phyloP scores from a whole-genome alignment of 2,888 invertebrate genomes.

The Zelleria hepariella region DNA sequence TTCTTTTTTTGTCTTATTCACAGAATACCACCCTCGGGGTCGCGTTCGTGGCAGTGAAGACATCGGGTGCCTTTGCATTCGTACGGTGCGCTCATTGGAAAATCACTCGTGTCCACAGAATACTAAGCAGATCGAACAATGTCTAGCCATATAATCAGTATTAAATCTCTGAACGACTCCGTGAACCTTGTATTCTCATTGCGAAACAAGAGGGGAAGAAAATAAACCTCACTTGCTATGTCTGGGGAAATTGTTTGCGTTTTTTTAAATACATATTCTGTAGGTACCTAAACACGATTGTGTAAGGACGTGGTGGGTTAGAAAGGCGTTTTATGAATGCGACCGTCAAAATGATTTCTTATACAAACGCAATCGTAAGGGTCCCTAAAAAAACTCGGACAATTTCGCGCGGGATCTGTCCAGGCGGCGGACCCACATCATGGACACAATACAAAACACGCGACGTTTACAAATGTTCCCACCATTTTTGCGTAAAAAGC shows the following conservation, averaged over 20 bases:
- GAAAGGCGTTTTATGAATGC: neutral
- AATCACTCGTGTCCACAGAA: conserved; percentile 60
- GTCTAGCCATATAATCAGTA: conserved; percentile 14
- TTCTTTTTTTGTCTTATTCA: neutral
- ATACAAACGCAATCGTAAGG: conserved; percentile 48
- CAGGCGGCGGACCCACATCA: conserved; percentile 52
- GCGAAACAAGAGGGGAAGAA: conserved; percentile 5
- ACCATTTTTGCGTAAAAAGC: conserved; percentile 40
- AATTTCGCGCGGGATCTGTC: conserved; percentile 37
- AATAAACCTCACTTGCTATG: neutral
- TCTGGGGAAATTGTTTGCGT: neutral
- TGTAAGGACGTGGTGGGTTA: neutral
- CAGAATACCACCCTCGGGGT: neutral
- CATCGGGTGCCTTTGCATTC: conserved; percentile 54
- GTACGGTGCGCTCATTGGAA: conserved; percentile 59
- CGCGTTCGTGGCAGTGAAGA: conserved; percentile 34
- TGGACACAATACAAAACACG: conserved; percentile 41
- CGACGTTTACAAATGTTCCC: conserved; percentile 32
- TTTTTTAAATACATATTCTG: neutral
- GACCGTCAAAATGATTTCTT: conserved; percentile 56
- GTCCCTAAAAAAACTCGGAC: conserved; percentile 51
- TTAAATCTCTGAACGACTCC: conserved; percentile 10
- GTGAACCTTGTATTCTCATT: conserved; percentile 4
- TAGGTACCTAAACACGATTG: neutral
- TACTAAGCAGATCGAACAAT: conserved; percentile 39